Evolutionary conservation across 2,797 vertebrate species (phyloP).

Genomic region (Enteromius thamalakanensis): DNA sequence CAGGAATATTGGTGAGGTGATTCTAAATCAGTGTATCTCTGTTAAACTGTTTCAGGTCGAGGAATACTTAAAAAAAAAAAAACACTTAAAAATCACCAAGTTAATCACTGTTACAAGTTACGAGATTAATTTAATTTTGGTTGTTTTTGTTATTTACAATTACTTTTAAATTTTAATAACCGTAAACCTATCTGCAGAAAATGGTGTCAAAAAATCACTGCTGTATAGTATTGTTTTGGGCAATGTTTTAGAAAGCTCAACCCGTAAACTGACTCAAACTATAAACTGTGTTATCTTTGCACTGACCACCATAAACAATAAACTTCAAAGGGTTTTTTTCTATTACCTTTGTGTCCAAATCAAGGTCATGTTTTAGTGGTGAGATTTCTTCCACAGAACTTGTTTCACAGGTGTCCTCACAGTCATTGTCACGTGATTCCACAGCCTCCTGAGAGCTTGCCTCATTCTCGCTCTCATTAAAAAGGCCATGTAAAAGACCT

Average conservation of each 20-base stretch:
- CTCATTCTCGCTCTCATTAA: slow-evolving; percentile 66
- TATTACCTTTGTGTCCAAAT: slow-evolving; percentile 57
- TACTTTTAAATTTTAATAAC: not conserved
- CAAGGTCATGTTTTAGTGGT: slow-evolving; percentile 31
- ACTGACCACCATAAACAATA: slow-evolving; percentile 27
- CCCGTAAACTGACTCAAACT: not conserved
- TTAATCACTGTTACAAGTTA: not conserved
- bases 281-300: not conserved
- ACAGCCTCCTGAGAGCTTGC: slow-evolving; percentile 24
- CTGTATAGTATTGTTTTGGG: not conserved
- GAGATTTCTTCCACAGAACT: slow-evolving; percentile 59
- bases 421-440: slow-evolving; percentile 51
- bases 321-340: not conserved
- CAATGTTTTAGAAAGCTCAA: not conserved
- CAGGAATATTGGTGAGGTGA: not conserved
- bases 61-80: not conserved
- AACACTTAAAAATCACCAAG: not conserved
- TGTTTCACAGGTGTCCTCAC: slow-evolving; percentile 42
- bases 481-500: slow-evolving; percentile 74
- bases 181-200: not conserved
- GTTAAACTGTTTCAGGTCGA: not conserved
- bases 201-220: not conserved
- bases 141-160: not conserved
- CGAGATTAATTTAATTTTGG: not conserved
- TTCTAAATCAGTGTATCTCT: not conserved